Evolutionary conservation across 2,888 invertebrate species (phyloP).

Genomic region (Drosophila buzzatii): DNA sequence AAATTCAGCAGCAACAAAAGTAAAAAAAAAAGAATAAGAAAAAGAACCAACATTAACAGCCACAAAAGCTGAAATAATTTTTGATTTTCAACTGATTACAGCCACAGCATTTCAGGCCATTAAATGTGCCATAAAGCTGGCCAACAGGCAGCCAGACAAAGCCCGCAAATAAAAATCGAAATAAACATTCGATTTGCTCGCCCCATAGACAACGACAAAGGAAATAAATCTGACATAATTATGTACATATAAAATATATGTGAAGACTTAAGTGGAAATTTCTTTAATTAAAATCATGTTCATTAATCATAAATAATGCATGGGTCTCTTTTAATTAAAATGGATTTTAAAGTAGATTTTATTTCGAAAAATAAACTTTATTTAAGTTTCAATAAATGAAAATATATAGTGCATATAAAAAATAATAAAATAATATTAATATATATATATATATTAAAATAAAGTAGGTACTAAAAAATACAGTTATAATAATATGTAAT

Average conservation of each 20-base stretch:
- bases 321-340: not conserved
- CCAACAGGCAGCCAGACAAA: not conserved
- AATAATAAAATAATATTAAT: too few relatives aligned
- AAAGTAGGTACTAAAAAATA: too few relatives aligned
- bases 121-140: constrained; percentile 12
- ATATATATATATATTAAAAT: too few relatives aligned
- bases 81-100: constrained; percentile 20
- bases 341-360: not conserved
- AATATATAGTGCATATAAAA: too few relatives aligned
- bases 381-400: too few relatives aligned
- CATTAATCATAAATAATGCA: not conserved
- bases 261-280: not conserved
- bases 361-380: too few relatives aligned
- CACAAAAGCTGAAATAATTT: constrained; percentile 11
- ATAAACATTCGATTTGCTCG: constrained; percentile 2
- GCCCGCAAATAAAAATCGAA: constrained; percentile 14
- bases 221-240: not conserved
- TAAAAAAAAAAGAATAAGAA: not conserved
- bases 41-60: not conserved
- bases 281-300: constrained; percentile 10
- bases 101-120: constrained; percentile 4
- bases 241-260: not conserved
- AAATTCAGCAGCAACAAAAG: not conserved
- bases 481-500: too few relatives aligned
- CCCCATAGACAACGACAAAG: not conserved